A percentile compares a stretch with the other conserved stretches of the same genome.
These are phyloP conservation scores for Lamellibrachia satsuma DNA, from an alignment of 2,888 invertebrate species.

Conservation along the genomic window DNA sequence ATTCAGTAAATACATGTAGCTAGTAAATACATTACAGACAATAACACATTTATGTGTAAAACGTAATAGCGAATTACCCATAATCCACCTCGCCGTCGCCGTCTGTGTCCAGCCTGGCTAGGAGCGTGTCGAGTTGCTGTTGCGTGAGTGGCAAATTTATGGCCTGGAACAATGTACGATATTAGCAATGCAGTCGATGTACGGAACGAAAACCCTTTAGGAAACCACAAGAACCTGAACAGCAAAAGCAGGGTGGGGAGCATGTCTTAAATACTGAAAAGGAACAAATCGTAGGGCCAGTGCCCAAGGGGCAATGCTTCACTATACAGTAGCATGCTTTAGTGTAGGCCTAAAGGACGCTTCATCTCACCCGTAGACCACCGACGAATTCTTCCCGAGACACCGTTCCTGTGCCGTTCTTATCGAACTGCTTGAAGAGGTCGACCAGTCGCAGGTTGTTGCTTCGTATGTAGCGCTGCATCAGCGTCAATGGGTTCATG, in stretches of 20 bases:
- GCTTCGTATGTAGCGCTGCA: conserved; percentile 53
- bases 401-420: conserved; percentile 58
- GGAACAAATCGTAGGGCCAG: background rate
- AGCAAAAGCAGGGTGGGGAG: background rate
- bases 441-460: conserved; percentile 54
- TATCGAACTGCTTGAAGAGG: conserved; percentile 58
- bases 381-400: conserved; percentile 33
- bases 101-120: conserved; percentile 54
- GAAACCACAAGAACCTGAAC: background rate
- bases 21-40: background rate
- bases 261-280: background rate
- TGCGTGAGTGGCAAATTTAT: conserved; percentile 54
- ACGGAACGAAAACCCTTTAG: background rate
- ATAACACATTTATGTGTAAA: background rate
- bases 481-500: conserved; percentile 48
- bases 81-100: conserved; percentile 60
- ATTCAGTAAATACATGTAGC: background rate
- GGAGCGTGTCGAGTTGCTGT: conserved; percentile 56
- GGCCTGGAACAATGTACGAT: conserved; percentile 44
- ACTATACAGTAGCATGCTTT: background rate
- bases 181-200: background rate
- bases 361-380: conserved; percentile 45
- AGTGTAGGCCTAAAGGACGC: background rate
- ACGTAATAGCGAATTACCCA: conserved; percentile 43
- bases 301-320: background rate